A percentile compares a stretch with the other conserved stretches of the same genome.
Evolutionary conservation across 2,888 invertebrate species (phyloP).

Genomic region (Lepidocyrtinus sp.): DNA sequence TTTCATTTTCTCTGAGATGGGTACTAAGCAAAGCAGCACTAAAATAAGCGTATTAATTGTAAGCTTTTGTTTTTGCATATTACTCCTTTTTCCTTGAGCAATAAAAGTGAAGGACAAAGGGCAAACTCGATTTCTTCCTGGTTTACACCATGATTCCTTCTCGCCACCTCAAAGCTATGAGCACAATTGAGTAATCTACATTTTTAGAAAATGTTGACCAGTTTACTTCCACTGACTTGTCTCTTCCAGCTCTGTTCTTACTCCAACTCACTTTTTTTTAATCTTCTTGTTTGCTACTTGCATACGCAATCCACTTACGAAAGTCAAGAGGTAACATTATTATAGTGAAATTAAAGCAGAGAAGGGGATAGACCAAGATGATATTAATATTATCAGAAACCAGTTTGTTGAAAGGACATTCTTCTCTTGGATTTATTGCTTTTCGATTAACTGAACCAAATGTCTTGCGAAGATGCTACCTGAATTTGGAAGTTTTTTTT

Average conservation of each 20-base stretch:
- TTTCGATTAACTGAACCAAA: constrained; percentile 70
- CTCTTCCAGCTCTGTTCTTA: constrained; percentile 23
- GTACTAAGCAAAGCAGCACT: no score
- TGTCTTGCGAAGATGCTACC: constrained; percentile 69
- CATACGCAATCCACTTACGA: constrained; percentile 30
- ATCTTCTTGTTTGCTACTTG: constrained; percentile 37
- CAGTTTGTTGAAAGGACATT: constrained; percentile 71
- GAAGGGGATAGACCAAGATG: constrained; percentile 49
- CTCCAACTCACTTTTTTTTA: not conserved
- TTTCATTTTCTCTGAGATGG: no score
- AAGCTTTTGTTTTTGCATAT: no score
- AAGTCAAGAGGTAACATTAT: constrained; percentile 4
- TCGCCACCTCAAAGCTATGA: not conserved
- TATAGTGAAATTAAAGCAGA: constrained; percentile 19
- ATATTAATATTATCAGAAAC: constrained; percentile 68
- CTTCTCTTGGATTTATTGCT: constrained; percentile 70
- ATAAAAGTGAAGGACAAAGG: no score
- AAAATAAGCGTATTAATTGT: no score
- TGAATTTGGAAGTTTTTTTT: constrained; percentile 68
- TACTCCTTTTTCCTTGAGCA: no score
- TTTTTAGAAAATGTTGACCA: constrained; percentile 1
- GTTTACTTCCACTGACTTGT: not conserved
- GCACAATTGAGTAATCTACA: not conserved
- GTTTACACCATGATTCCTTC: not conserved
- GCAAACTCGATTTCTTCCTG: not conserved